Evolutionary conservation across 2,888 invertebrate species (phyloP).

Genomic region (Pogonocherus hispidulus): DNA sequence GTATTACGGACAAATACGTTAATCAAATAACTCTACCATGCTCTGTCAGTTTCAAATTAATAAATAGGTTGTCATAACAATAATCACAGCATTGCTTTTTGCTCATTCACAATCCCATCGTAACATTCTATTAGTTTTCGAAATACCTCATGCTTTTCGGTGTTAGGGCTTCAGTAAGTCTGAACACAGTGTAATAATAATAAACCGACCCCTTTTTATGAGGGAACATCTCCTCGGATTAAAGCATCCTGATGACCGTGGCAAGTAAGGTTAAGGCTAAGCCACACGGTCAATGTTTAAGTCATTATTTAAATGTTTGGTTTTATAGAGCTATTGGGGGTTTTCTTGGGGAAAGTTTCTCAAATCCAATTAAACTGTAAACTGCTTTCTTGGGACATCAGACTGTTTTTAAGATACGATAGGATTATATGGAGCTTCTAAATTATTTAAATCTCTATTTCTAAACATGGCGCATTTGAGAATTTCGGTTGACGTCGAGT

Average conservation of each 20-base stretch:
- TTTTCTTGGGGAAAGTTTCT: background rate
- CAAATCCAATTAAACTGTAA: background rate
- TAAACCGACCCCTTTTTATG: constrained; percentile 26
- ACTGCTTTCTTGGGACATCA: background rate
- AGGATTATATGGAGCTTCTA: no score
- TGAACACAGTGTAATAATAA: constrained; percentile 16
- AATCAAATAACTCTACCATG: no score
- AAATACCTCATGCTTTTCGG: background rate
- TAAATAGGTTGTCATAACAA: background rate
- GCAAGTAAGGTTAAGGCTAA: background rate
- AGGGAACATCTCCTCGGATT: background rate
- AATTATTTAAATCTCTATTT: no score
- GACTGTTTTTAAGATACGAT: no score
- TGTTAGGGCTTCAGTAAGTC: background rate
- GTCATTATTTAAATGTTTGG: constrained; percentile 14
- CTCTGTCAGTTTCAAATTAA: background rate
- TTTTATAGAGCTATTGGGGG: no score
- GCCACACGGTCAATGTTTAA: constrained; percentile 25
- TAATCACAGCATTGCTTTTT: constrained; percentile 1
- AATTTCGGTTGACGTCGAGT: no score
- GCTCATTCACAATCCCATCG: background rate
- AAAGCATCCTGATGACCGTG: constrained; percentile 15
- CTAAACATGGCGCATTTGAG: no score
- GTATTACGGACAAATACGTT: no score
- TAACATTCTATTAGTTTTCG: constrained; percentile 29